Percentiles rank a stretch among this genome's conserved stretches.
Evolutionary conservation across 30 jellyfish, hydroid and myxozoan genomes (phyloP).

Genomic region (Nemopilema nomurai): DNA sequence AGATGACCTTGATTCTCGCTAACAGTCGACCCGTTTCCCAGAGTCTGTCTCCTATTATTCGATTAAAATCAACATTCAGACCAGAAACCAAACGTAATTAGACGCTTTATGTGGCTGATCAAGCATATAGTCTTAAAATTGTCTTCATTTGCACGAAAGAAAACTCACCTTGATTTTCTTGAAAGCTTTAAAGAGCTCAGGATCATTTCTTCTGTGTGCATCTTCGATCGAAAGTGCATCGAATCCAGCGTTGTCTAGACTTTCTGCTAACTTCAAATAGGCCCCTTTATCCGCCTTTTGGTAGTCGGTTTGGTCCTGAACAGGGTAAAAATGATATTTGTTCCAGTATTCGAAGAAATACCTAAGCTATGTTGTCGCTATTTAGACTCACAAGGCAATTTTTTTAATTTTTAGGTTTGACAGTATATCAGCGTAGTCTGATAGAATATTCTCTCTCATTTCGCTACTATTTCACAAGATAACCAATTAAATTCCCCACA

Average conservation of each 20-base stretch:
- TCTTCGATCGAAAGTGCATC: slow-evolving; percentile 89
- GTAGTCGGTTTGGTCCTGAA: slow-evolving; percentile 88
- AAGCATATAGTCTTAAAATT: background rate
- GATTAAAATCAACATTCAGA: no score
- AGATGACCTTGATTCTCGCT: no score
- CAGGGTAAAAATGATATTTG: background rate
- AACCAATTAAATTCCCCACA: no score
- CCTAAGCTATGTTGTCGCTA: no score
- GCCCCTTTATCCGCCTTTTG: slow-evolving; percentile 80
- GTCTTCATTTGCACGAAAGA: background rate
- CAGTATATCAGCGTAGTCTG: no score
- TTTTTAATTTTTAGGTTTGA: no score
- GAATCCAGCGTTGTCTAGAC: slow-evolving; percentile 73
- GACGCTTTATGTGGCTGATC: background rate
- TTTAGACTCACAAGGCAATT: no score
- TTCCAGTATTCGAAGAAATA: no score
- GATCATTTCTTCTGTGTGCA: slow-evolving; percentile 78
- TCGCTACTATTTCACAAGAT: no score
- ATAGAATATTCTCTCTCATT: no score
- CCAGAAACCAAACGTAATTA: background rate
- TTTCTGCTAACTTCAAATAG: slow-evolving; percentile 56
- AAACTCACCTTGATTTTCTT: slow-evolving; percentile 46
- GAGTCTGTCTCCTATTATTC: no score
- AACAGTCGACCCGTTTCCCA: no score
- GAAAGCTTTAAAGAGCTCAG: slow-evolving; percentile 59